These are phyloP conservation scores for Chelonus formosanus DNA, from an alignment of 2,888 invertebrate species.

Conservation along the genomic window DNA sequence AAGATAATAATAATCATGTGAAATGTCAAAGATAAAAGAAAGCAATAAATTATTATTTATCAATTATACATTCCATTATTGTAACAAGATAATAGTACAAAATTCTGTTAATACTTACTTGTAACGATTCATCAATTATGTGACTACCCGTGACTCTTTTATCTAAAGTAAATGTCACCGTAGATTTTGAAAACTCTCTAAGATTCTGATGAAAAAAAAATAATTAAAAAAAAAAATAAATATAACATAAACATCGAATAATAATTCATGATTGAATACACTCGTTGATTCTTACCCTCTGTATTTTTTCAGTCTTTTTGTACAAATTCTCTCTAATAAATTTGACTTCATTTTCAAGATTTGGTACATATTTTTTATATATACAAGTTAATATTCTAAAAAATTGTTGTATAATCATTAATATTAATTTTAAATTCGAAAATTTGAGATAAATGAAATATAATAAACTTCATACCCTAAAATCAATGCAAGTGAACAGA, in stretches of 20 bases:
- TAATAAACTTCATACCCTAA: constrained; percentile 52
- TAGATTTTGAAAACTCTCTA: constrained; percentile 55
- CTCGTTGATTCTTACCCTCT: constrained; percentile 48
- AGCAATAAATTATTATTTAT: no score
- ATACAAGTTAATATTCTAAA: constrained; percentile 56
- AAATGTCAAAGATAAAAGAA: no score
- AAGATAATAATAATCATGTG: no score
- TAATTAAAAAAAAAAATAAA: neutral
- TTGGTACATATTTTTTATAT: constrained; percentile 57
- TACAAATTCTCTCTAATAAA: constrained; percentile 59
- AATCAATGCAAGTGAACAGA: constrained; percentile 53
- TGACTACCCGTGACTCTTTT: constrained; percentile 83
- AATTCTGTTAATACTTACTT: constrained; percentile 62
- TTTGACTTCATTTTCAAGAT: constrained; percentile 55
- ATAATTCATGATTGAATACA: neutral
- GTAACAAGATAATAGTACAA: constrained; percentile 12
- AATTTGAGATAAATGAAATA: constrained; percentile 1
- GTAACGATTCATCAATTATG: constrained; percentile 85
- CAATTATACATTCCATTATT: no score
- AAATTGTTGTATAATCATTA: constrained; percentile 28
- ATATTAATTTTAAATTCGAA: constrained; percentile 6
- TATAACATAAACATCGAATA: neutral
- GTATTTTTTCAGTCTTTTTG: constrained; percentile 61
- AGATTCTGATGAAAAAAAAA: constrained; percentile 48
- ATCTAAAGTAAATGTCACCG: constrained; percentile 65